Evolutionary conservation across 2,888 invertebrate genomes (phyloP), one percentile per base, ranked within the genome.

Genomic region (Hermaeophaga mercurialis): DNA sequence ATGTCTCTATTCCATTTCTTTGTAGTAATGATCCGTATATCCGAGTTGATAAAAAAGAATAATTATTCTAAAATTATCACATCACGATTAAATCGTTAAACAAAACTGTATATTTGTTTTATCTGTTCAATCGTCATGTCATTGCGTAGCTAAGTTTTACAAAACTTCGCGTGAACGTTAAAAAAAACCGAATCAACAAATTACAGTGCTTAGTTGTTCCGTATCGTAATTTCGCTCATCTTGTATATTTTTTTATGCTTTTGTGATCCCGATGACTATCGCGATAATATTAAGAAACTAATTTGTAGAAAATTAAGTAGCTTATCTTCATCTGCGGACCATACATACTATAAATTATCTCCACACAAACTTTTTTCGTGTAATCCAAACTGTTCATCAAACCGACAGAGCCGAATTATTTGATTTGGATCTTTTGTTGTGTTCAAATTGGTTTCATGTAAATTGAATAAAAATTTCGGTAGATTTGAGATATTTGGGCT

Each of bases 361-460:
- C 43, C 7, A 18, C 52, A 72, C 36, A 38, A 54, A 38, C 73
- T 74, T 75, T 73, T 72, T 48, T 48, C 41, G 33, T 43, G 41
- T 47, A 47, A 41, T 47, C 41, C 33, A 24, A 33, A 47, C 43
- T 41, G 54, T 36, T 22, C 54, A 38, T 46, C 36, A 33, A n/a
- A n/a, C n/a, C n/a, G n/a, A 33, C 7, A n/a, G 33, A 33, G 11
- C 11, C 28, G 24, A 43, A 48, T 41, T 47, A 33, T 39, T 43
- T 41, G 54, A 48, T 47, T 48, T 14, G 24, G 26, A 48, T 48
- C 41, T 54, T 54, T 52, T 43, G 43, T 47, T 52, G 31, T n/a
- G n/a, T n/a, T n/a, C n/a, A n/a, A n/a, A n/a, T 50, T 14, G 39
- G 9, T 39, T 11, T 1, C 11, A 22, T 22, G 39, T 11, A 19